These are phyloP conservation scores for Imbricaverruca yamaguchii DNA, from an alignment of 2,888 invertebrate genomes.

Conservation along the genomic window DNA sequence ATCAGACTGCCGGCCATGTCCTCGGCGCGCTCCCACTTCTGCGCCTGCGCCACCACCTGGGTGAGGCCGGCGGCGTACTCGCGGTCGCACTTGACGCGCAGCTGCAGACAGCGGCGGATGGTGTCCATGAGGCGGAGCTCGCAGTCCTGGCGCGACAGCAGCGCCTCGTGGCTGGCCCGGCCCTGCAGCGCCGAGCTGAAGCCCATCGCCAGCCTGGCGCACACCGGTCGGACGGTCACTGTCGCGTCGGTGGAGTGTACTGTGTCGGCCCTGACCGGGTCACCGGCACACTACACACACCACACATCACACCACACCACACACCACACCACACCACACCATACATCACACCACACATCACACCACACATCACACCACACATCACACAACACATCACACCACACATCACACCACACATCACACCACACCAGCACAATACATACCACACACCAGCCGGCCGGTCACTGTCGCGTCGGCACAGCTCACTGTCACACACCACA, in stretches of 20 bases:
- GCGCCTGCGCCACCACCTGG: slow-evolving; percentile 70
- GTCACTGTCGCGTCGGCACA: not conserved
- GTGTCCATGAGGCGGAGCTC: slow-evolving; percentile 85
- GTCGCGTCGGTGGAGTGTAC: not conserved
- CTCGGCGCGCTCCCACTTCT: slow-evolving; percentile 71
- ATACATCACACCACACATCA: slow-evolving; percentile 68
- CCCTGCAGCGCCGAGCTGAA: slow-evolving; percentile 81
- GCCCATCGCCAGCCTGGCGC: slow-evolving; percentile 43
- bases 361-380: slow-evolving; percentile 77
- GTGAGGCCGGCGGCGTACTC: slow-evolving; percentile 80
- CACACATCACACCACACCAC: too few species aligned
- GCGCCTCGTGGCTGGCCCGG: slow-evolving; percentile 81
- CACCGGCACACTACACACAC: too few species aligned
- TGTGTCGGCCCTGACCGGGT: not conserved
- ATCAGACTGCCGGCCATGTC: slow-evolving; percentile 41
- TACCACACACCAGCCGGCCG: not conserved
- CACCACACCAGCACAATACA: too few species aligned
- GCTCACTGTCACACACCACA: not conserved
- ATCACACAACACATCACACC: too few species aligned
- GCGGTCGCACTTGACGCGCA: slow-evolving; percentile 82
- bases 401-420: too few species aligned
- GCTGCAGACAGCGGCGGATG: slow-evolving; percentile 76
- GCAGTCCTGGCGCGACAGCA: slow-evolving; percentile 82
- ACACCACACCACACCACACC: too few species aligned
- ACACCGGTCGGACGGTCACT: not conserved